A percentile compares a stretch with the other conserved stretches of the same genome.
These are phyloP conservation scores for Cyphomyrus plagiostoma DNA, from an alignment of 2,113 vertebrate species.

Conservation along the genomic window DNA sequence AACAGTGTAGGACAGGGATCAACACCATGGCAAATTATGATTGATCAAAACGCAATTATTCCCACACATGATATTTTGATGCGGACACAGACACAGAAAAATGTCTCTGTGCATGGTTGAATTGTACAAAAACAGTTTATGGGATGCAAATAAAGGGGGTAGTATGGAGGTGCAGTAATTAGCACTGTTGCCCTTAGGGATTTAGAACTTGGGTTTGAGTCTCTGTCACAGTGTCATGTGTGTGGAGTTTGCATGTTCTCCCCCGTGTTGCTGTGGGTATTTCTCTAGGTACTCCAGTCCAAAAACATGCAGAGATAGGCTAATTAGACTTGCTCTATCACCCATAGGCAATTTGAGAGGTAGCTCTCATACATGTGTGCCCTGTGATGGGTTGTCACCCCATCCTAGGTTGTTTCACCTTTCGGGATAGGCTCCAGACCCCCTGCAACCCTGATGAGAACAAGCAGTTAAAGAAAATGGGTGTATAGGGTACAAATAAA, in stretches of 20 bases:
- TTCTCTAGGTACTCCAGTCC: background rate
- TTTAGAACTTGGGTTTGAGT: background rate
- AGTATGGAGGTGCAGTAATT: background rate
- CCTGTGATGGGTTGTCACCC: background rate
- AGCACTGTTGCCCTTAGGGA: background rate
- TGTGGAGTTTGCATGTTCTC: background rate
- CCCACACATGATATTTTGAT: background rate
- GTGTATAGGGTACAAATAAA: background rate
- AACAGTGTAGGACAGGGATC: background rate
- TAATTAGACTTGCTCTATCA: background rate
- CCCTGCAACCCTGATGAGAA: background rate
- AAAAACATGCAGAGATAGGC: background rate
- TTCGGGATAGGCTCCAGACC: background rate
- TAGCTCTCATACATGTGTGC: background rate
- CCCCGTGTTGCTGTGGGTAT: background rate
- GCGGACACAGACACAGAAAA: background rate
- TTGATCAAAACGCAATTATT: background rate
- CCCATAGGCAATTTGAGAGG: background rate
- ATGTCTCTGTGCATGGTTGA: background rate
- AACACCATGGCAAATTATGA: background rate
- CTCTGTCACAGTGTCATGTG: background rate
- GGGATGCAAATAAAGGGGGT: background rate
- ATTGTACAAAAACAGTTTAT: background rate
- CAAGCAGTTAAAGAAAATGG: background rate
- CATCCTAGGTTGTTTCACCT: background rate